Evolutionary conservation across 2,113 vertebrate genomes (phyloP).

Genomic region (Lampris megalopsis): DNA sequence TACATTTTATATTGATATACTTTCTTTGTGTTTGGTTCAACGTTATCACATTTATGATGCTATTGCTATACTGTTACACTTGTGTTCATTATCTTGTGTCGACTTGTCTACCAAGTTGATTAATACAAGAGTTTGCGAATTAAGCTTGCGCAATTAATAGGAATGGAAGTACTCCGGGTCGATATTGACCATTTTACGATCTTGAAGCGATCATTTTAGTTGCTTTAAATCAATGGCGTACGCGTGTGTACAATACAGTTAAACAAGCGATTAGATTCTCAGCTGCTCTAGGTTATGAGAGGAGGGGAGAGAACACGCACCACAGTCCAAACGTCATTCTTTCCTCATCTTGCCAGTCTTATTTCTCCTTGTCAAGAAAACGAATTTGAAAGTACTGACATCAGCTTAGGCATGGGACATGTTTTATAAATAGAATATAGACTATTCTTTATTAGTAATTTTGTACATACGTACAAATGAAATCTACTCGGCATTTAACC

Average conservation of each 20-base stretch:
- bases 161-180: neutral
- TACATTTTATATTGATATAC: conserved; percentile 16
- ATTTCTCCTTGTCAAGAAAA: no score
- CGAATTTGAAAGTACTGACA: no score
- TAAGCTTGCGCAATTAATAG: conserved; percentile 3
- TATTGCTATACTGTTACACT: conserved; percentile 36
- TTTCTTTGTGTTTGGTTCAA: conserved; percentile 16
- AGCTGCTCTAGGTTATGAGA: no score
- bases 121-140: neutral
- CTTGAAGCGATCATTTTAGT: neutral
- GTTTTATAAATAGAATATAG: no score
- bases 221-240: neutral
- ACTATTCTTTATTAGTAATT: no score
- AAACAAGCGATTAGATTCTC: neutral
- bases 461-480: no score
- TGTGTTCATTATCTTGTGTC: conserved; percentile 26
- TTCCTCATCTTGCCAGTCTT: no score
- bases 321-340: no score
- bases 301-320: no score
- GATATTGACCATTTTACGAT: neutral
- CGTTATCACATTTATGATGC: conserved; percentile 36
- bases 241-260: neutral
- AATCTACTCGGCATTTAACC: no score
- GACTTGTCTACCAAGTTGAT: conserved; percentile 51
- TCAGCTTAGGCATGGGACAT: no score